Base-by-base conservation (phyloP, 2,797 vertebrate genomes). In the Paratrypauchen microcephalus region DNA sequence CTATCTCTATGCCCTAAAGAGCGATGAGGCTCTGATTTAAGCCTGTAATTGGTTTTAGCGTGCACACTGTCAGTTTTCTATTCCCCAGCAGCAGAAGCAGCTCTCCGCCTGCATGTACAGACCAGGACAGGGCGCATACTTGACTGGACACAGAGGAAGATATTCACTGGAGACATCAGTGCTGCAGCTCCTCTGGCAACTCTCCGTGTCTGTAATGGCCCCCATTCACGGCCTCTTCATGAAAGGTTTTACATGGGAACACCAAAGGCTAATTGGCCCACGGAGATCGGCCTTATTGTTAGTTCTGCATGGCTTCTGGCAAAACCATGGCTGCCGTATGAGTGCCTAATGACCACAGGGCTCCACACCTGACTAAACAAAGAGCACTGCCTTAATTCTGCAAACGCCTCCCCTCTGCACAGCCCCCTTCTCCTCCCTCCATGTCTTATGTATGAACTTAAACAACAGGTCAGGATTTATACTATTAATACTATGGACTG, bases 211-310 rank as follows among this genome's bases (percentile, higher is more conserved):
- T 81, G 73, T 91, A 91, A 92, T 92, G 89, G 87, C 85, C 80
- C 88, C 85, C 80, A 81, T 89, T 91, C 88, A 89, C 85, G 75
- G 88, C 76, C 83, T 89, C 87, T 88, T 92, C 82, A 91, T 90
- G 86, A 87, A 91, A 90, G 87, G 87, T 90, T 93, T 94, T 92
- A 91, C 90, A 92, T 92, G 88, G 89, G 86, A 89, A 89, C 89
- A 91, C 87, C 83, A 86, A 90, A 89, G 89, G 91, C 91, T 93
- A 94, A 94, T 94, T 94, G 91, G 93, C 83, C 91, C 89, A 67
- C 57, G 86, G 91, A 93, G 92, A 92, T 93, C 82, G 86, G 82
- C 79, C 80, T 87, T 89, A 91, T 92, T 93, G 92, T 92, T 93
- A 92, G 92, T 93, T 93, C 90, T 92, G 90, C 91, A 87, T 86